phyloP scores from a whole-genome alignment of 2,888 invertebrate species.

The Hedya salicella region DNA sequence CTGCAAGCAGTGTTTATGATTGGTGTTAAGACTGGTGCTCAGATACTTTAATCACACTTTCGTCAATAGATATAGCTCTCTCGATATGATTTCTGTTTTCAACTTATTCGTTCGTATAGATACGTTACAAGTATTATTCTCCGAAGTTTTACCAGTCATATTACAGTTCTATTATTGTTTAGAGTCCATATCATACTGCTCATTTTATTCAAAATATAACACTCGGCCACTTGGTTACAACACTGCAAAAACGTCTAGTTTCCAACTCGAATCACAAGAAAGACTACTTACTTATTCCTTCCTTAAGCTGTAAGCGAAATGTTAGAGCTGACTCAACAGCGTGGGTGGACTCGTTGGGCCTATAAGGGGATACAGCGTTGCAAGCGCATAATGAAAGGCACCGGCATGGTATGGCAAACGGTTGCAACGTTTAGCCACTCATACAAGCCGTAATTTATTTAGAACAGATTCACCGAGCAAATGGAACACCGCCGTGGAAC shows the following conservation, averaged over 20 bases:
- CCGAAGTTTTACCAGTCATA: too few species aligned
- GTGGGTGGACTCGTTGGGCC: constrained; percentile 58
- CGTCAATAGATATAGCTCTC: too few species aligned
- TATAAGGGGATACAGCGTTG: constrained; percentile 48
- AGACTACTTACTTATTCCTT: neutral
- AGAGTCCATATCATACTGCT: too few species aligned
- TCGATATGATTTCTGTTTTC: too few species aligned
- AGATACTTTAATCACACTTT: too few species aligned
- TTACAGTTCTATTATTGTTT: too few species aligned
- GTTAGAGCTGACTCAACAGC: constrained; percentile 62
- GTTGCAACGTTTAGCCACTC: constrained; percentile 51
- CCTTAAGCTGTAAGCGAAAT: constrained; percentile 31
- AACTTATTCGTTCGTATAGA: too few species aligned
- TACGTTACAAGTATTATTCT: too few species aligned
- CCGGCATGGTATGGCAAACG: constrained; percentile 56
- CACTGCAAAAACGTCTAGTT: too few species aligned
- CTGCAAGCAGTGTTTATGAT: neutral
- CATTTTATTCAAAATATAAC: too few species aligned
- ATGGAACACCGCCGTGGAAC: neutral
- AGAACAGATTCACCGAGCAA: constrained; percentile 37
- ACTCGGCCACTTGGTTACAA: too few species aligned
- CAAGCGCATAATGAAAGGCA: constrained; percentile 52
- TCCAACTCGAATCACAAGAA: neutral
- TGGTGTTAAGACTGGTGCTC: neutral
- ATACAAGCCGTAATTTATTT: constrained; percentile 49